Evolutionary conservation across 2,888 invertebrate species (phyloP).

Genomic region (Torymus texanus): DNA sequence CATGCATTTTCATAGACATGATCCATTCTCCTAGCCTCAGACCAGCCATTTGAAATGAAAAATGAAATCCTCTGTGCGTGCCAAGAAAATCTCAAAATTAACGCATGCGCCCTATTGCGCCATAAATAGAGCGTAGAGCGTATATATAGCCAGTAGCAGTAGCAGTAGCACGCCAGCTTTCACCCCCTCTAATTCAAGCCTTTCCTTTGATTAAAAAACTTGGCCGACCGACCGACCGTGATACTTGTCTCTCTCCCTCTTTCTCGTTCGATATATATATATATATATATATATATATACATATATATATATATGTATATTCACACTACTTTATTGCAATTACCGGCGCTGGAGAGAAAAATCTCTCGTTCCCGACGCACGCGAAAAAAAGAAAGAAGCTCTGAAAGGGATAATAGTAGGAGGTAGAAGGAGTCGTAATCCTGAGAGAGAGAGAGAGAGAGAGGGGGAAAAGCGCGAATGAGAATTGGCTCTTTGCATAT

Average conservation of each 20-base stretch:
- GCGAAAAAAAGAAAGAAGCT: slow-evolving; percentile 1
- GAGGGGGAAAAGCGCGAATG: slow-evolving; percentile 14
- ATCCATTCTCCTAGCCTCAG: too few species aligned
- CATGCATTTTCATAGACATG: not conserved
- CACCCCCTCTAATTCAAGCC: slow-evolving; percentile 17
- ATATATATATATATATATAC: not conserved
- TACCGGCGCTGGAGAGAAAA: not conserved
- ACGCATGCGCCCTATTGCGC: slow-evolving; percentile 4
- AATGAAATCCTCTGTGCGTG: not conserved
- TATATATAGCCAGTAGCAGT: too few species aligned
- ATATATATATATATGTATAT: not conserved
- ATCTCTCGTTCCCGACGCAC: not conserved
- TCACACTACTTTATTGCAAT: slow-evolving; percentile 12
- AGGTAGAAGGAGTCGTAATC: too few species aligned
- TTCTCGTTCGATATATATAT: not conserved
- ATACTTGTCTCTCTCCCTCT: not conserved
- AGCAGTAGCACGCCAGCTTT: not conserved
- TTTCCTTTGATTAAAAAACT: slow-evolving; percentile 44
- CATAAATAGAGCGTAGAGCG: slow-evolving; percentile 11
- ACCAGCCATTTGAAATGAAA: not conserved
- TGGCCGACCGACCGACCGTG: too few species aligned
- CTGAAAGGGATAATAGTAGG: slow-evolving; percentile 4
- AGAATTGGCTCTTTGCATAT: slow-evolving; percentile 52
- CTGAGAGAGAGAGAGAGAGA: too few species aligned
- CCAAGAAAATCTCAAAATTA: slow-evolving; percentile 33